phyloP scores from a whole-genome alignment of 2,888 invertebrate species.

The Drosophila barbarae region DNA sequence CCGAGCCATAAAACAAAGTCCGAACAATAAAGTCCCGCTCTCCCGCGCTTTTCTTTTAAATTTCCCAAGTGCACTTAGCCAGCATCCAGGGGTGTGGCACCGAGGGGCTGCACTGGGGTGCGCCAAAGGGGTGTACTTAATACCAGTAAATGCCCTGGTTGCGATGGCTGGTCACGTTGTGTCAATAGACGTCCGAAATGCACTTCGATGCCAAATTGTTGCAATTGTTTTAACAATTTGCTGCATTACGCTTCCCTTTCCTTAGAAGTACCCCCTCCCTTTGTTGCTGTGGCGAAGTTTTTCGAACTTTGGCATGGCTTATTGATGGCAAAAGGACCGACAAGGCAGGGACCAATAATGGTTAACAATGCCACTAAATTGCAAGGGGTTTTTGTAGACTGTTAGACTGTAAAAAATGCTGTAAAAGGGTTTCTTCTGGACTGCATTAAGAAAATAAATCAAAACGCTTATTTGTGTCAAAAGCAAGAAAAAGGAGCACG shows the following conservation, averaged over 20 bases:
- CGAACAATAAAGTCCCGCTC: conserved; percentile 21
- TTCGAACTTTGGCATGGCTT: conserved; percentile 23
- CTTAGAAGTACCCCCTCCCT: background rate
- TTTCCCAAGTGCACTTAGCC: conserved; percentile 43
- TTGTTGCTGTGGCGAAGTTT: conserved; percentile 5
- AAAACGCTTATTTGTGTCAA: no score
- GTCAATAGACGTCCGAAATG: conserved; percentile 65
- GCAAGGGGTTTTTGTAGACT: conserved; percentile 9
- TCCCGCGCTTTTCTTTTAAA: conserved; percentile 15
- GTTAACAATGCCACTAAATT: conserved; percentile 24
- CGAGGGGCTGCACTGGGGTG: background rate
- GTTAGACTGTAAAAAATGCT: background rate
- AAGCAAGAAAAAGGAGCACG: no score
- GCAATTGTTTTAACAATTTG: conserved; percentile 51
- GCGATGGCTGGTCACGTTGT: conserved; percentile 64
- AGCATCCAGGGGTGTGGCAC: background rate
- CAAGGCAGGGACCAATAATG: conserved; percentile 15
- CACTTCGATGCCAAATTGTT: conserved; percentile 58
- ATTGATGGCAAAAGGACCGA: conserved; percentile 1
- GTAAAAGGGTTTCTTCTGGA: background rate
- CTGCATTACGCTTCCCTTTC: conserved; percentile 11
- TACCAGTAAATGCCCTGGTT: conserved; percentile 46
- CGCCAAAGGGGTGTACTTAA: conserved; percentile 16
- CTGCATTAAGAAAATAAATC: background rate
- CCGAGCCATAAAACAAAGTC: conserved; percentile 48